Percentiles rank a stretch among this genome's conserved stretches.
Conservation (phyloP, 2,888 invertebrate species). For the Caenorhabditis auriculariae region DNA sequence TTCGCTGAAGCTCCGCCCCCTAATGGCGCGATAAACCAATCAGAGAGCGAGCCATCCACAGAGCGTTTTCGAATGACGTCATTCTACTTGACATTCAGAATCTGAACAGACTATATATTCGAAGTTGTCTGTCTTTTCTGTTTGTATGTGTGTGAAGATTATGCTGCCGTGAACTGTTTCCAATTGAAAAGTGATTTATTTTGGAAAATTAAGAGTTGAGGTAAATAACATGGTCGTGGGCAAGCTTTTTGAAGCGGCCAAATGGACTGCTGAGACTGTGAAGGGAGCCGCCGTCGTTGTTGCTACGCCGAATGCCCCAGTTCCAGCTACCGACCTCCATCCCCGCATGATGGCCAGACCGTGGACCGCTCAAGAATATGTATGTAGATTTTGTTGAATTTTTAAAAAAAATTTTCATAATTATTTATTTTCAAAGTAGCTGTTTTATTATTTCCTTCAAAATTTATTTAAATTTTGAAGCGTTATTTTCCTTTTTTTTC, state of each 20-base stretch:
- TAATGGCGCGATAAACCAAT: no score
- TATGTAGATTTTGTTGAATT: slow-evolving; percentile 18
- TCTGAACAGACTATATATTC: no score
- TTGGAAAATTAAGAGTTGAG: no score
- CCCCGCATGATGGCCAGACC: slow-evolving; percentile 58
- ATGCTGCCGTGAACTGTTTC: no score
- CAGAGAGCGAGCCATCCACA: no score
- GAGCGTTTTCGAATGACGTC: no score
- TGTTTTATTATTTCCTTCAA: not conserved
- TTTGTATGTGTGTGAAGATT: no score
- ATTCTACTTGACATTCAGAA: no score
- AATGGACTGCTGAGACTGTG: slow-evolving; percentile 55
- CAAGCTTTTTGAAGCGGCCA: slow-evolving; percentile 50
- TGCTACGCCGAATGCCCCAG: slow-evolving; percentile 48
- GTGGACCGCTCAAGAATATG: slow-evolving; percentile 57
- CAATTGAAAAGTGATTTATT: no score
- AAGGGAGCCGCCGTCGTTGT: slow-evolving; percentile 49
- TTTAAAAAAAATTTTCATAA: not conserved
- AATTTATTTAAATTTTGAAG: not conserved
- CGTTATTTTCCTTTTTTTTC: slow-evolving; percentile 4
- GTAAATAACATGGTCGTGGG: slow-evolving; percentile 50
- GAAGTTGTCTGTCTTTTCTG: no score
- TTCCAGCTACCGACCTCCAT: slow-evolving; percentile 54
- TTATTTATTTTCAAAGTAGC: not conserved
- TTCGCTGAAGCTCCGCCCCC: no score